Evolutionary conservation across 2,797 vertebrate species (phyloP).

Genomic region (Dendrocincla tyrannina): DNA sequence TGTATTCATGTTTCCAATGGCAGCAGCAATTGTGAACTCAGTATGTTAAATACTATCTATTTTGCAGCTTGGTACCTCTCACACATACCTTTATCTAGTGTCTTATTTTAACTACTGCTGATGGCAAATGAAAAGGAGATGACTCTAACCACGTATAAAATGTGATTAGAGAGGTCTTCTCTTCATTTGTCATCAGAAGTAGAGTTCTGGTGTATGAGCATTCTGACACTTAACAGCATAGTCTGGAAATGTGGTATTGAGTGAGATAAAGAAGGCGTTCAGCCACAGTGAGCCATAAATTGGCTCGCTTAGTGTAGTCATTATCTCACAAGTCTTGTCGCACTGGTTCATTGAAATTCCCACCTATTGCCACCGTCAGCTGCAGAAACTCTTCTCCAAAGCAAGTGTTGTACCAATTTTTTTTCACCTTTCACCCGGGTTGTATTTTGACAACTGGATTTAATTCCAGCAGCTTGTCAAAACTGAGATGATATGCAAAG

Average conservation of each 20-base stretch:
- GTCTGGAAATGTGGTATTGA: not conserved
- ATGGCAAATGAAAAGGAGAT: not conserved
- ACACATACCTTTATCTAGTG: not conserved
- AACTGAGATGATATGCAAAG: not conserved
- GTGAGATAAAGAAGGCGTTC: not conserved
- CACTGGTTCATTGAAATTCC: not conserved
- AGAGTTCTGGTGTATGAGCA: not conserved
- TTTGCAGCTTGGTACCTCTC: not conserved
- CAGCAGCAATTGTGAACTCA: not conserved
- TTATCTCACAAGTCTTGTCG: not conserved
- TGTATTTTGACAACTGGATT: not conserved
- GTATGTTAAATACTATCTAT: not conserved
- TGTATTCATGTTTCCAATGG: not conserved
- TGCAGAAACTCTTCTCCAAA: not conserved
- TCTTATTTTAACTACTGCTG: not conserved
- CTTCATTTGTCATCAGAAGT: not conserved
- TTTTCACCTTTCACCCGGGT: not conserved
- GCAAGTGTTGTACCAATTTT: not conserved
- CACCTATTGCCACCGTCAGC: not conserved
- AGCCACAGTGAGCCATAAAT: not conserved
- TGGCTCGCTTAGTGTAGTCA: not conserved
- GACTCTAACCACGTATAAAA: not conserved
- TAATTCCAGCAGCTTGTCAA: not conserved
- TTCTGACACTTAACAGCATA: not conserved
- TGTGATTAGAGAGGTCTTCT: not conserved